Evolutionary conservation across 1,140 invertebrate genomes (phyloP).

Genomic region (Spodoptera frugiperda): DNA sequence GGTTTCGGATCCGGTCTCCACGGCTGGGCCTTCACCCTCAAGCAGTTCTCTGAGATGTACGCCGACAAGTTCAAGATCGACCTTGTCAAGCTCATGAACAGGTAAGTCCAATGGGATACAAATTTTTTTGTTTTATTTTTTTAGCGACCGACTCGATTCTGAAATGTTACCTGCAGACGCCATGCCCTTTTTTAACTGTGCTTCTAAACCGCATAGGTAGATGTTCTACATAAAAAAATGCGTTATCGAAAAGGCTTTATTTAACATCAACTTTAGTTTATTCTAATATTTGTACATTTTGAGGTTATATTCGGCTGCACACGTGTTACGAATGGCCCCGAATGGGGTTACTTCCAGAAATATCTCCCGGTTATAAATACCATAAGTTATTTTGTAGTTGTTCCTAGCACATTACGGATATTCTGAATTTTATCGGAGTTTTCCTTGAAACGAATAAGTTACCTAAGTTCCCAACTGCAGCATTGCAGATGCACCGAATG

Average conservation of each 20-base stretch:
- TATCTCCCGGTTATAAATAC: background rate
- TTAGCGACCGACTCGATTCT: background rate
- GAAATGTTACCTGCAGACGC: no score
- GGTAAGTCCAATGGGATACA: slow-evolving; percentile 63
- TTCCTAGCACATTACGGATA: no score
- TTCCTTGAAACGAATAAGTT: background rate
- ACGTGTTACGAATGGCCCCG: background rate
- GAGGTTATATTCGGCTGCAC: slow-evolving; percentile 5
- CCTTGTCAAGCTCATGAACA: slow-evolving; percentile 98
- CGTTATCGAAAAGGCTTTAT: no score
- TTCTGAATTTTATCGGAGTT: no score
- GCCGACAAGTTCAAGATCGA: slow-evolving; percentile 99
- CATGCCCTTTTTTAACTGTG: no score
- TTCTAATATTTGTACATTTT: background rate
- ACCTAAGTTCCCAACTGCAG: slow-evolving; percentile 26
- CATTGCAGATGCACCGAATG: slow-evolving; percentile 42
- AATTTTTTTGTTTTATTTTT: background rate
- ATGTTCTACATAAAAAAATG: no score
- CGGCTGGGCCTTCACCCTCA: slow-evolving; percentile 99
- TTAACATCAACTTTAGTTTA: no score
- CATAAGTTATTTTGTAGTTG: no score
- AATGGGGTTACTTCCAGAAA: background rate
- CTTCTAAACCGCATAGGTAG: no score
- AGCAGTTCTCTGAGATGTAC: slow-evolving; percentile 99
- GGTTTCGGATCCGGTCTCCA: slow-evolving; percentile 99